Conservation (phyloP, 64 coral and sea anemone genomes). For the Porites lutea region DNA sequence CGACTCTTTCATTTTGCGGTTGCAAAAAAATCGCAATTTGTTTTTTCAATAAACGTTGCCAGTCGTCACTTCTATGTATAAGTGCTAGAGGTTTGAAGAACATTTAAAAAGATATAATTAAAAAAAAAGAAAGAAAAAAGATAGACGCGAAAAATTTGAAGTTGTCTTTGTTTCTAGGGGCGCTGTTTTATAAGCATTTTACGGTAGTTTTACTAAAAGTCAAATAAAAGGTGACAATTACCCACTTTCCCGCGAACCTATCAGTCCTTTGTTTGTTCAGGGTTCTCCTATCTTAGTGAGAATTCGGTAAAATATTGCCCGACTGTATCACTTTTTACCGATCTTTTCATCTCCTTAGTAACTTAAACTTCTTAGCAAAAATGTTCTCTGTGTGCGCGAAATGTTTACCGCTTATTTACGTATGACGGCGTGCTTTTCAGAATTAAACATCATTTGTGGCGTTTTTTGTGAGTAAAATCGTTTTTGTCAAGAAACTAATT, state of each 20-base stretch:
- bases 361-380: not conserved
- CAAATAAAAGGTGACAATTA: not conserved
- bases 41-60: too few species aligned
- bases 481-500: constrained; percentile 18
- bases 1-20: too few species aligned
- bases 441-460: not conserved
- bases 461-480: not conserved
- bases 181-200: not conserved
- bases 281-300: not conserved
- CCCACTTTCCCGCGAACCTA: not conserved
- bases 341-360: not conserved
- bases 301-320: not conserved
- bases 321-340: not conserved
- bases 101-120: not conserved
- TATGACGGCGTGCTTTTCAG: not conserved
- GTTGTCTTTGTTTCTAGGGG: not conserved
- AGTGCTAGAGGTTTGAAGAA: too few species aligned
- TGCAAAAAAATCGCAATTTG: too few species aligned
- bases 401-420: not conserved
- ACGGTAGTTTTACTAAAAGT: not conserved
- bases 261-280: not conserved
- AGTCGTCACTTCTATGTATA: too few species aligned
- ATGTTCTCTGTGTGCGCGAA: not conserved
- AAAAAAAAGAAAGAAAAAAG: not conserved
- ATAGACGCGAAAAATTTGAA: not conserved